Evolutionary conservation across 2,888 invertebrate species (phyloP).

Genomic region (Ferrisia virgata): DNA sequence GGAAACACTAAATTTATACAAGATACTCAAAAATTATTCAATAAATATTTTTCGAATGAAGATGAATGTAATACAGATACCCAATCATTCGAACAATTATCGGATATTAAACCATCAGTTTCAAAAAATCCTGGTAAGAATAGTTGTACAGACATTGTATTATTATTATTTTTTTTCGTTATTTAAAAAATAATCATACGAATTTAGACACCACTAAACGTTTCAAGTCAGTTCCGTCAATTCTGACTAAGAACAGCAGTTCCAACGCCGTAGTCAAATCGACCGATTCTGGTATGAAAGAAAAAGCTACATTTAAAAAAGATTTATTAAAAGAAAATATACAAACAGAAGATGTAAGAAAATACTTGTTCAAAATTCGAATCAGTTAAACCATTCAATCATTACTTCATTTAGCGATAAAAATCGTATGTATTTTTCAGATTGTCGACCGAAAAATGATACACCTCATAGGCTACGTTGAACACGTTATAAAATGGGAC

Average conservation of each 20-base stretch:
- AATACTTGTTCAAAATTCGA: not conserved
- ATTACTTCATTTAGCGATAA: not conserved
- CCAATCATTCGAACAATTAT: not conserved
- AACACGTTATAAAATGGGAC: slow-evolving; percentile 1
- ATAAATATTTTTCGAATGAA: not conserved
- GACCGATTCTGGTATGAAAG: not conserved
- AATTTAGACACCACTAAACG: not conserved
- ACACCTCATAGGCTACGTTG: slow-evolving; percentile 18
- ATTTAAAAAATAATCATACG: not conserved
- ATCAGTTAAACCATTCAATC: too few relatives aligned
- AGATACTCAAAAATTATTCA: not conserved
- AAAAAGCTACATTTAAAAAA: not conserved
- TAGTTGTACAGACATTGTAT: not conserved
- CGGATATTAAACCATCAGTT: not conserved
- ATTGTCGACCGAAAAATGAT: not conserved
- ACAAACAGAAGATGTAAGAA: not conserved
- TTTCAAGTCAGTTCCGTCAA: not conserved
- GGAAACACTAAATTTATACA: not conserved
- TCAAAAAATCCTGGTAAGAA: not conserved
- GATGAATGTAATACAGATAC: not conserved
- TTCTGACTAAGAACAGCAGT: not conserved
- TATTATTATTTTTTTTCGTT: not conserved
- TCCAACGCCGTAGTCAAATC: not conserved
- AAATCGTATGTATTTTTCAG: not conserved
- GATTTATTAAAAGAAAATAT: not conserved